These are phyloP conservation scores for Nannoperca obscura DNA, from an alignment of 2,797 vertebrate species.

Conservation along the genomic window DNA sequence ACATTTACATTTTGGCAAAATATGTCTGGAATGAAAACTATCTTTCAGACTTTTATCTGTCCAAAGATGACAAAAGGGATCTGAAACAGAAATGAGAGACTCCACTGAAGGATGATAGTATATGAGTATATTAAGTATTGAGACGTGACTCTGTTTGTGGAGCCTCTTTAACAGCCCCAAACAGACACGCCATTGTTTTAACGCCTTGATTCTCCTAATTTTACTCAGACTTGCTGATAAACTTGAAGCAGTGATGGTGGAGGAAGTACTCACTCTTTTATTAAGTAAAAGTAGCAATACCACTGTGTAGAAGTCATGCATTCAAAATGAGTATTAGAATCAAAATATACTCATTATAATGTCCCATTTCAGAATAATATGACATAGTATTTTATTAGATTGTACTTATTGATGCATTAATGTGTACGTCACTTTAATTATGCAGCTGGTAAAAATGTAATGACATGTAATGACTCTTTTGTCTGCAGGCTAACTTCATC, in stretches of 20 bases:
- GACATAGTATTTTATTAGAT: not conserved
- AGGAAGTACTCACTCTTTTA: not conserved
- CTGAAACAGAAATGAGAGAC: not conserved
- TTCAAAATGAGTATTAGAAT: not conserved
- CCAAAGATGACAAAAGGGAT: not conserved
- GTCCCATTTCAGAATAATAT: not conserved
- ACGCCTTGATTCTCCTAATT: not conserved
- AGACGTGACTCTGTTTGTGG: not conserved
- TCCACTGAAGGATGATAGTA: slow-evolving; percentile 8
- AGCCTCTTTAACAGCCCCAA: not conserved
- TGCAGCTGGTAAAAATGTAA: too few species aligned
- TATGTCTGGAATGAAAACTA: not conserved
- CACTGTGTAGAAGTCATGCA: too few species aligned
- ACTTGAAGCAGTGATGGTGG: not conserved
- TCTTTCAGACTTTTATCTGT: not conserved
- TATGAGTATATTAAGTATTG: too few species aligned
- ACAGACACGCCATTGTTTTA: not conserved
- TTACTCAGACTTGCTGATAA: not conserved
- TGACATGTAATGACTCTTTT: not conserved
- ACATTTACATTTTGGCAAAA: not conserved
- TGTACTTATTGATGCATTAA: not conserved
- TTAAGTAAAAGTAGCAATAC: not conserved
- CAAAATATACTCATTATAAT: not conserved
- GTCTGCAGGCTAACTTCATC: not conserved
- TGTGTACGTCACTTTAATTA: not conserved